Base-by-base conservation (phyloP, 2,113 vertebrate genomes). In the Carollia perspicillata region DNA sequence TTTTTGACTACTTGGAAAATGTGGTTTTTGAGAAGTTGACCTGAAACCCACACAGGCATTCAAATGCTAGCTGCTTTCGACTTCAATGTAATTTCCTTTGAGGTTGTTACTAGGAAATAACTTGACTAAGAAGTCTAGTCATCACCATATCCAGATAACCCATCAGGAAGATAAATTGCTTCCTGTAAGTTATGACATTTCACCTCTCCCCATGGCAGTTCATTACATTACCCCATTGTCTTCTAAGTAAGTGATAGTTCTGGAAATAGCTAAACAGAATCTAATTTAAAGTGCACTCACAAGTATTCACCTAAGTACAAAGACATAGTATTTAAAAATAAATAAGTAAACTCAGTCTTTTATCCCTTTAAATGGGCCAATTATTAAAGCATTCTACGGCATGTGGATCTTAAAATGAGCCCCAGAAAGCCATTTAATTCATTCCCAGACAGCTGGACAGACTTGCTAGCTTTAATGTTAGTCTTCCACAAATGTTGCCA, bases 31-130 rank as follows among this genome's bases (percentile, higher is more conserved):
- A 84, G 75, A 87, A 93, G 13, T 30, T 51, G 26, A 37, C 26
- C 37, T 88, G 44, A 63, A 92, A 88, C 18, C 26, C 35, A 94
- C 28, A 71, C 26, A 89, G 23, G 20, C 22, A 91, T 90, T 95
- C 44, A 78, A 94, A 80, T 60, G 8, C 69, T 83, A 49, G 3
- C 60, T 22, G 5, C 14, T 81, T 93, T 87, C 20, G 90, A 44
- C 42, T 51, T 95, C 65, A 92, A 42, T 33, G 79, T 40, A 4
- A 2, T 74, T 93, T 93, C 49, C 87, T 96, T 58, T 74, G 35
- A 95, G 47, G 49, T 44, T 87, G 63, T 87, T 93, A 30, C 88
- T 96, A 95, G 72, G 90, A 96, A 97, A 93, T 94, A 12, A 77
- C 92, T 95, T 96, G 69, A 94, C 79, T 68, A 93, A 95, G 17